Conservation (phyloP, 2,113 vertebrate genomes). For the Phaethon lepturus region DNA sequence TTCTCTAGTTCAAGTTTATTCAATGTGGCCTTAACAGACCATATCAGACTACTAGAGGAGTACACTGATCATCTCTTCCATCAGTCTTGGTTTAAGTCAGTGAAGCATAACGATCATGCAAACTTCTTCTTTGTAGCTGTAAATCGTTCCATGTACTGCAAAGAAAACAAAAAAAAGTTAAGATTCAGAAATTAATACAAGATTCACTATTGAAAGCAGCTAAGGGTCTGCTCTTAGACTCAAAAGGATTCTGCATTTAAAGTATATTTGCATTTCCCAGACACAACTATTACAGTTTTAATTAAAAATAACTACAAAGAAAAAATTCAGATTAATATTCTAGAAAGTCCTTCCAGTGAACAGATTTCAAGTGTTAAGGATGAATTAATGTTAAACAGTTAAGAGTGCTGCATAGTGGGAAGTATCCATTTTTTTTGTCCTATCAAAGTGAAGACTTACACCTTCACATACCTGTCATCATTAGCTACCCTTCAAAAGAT, state of each 20-base stretch:
- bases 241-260: neutral
- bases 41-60: neutral
- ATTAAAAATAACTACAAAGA: neutral
- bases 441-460: neutral
- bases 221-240: neutral
- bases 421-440: neutral
- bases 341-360: neutral
- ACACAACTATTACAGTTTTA: neutral
- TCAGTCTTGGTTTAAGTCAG: neutral
- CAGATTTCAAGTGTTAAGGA: neutral
- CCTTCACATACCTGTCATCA: neutral
- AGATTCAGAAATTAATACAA: neutral
- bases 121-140: slow-evolving; percentile 99
- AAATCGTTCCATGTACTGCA: slow-evolving; percentile 97
- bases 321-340: neutral
- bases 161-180: neutral
- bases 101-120: slow-evolving; percentile 74
- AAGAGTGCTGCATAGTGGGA: neutral
- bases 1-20: slow-evolving; percentile 52
- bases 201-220: neutral
- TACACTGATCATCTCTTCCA: neutral
- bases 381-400: neutral
- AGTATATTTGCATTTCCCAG: neutral
- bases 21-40: neutral
- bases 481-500: neutral